Evolutionary conservation across 2,888 invertebrate genomes (phyloP), one percentile per base, ranked within the genome.

Genomic region (Beris chalybata): DNA sequence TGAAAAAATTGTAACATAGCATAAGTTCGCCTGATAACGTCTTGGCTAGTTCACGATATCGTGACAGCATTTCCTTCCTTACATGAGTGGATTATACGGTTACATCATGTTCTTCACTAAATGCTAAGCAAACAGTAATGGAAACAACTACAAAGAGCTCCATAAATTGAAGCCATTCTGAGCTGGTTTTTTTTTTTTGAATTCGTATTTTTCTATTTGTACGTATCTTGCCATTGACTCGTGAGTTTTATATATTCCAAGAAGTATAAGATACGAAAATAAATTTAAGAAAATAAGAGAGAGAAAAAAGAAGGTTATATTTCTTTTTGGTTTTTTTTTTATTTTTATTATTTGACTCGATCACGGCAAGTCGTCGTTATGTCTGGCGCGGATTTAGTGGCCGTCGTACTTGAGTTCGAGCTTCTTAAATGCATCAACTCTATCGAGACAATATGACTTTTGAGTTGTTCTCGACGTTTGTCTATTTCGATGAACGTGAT

Each of bases 11-110:
- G 38, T 38, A 38, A 38, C 38, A 38, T 38, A 9, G 38, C 38
- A 38, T 38, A 38, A 38, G 38, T 38, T 38, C 38, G 7, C 38
- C 9, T 38, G 38, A 38, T 38, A 38, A 38, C 38, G 38, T 9
- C 7, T 38, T 38, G 9, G 54, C n/a, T 54, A 22, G 52, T 54
- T 54, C 54, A 54, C 54, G 54, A 54, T 54, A 54, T 54, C 54
- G 54, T 54, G 54, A 54, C 54, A 54, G 31, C 12, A 5, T 12
- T 54, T 54, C 31, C 54, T 54, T 54, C 54, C 54, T 54, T 54
- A 22, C 31, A 54, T 31, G 54, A 32, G n/a, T 31, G 12, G 12
- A 12, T 54, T 54, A 54, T 31, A 38, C 38, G 54, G 31, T 54
- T 54, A 54, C 54, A 54, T 54, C 54, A 54, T 54, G 31, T 5